Evolutionary conservation across 2,797 vertebrate genomes (phyloP), one percentile per base, ranked within the genome.

Genomic region (Mus minutoides): DNA sequence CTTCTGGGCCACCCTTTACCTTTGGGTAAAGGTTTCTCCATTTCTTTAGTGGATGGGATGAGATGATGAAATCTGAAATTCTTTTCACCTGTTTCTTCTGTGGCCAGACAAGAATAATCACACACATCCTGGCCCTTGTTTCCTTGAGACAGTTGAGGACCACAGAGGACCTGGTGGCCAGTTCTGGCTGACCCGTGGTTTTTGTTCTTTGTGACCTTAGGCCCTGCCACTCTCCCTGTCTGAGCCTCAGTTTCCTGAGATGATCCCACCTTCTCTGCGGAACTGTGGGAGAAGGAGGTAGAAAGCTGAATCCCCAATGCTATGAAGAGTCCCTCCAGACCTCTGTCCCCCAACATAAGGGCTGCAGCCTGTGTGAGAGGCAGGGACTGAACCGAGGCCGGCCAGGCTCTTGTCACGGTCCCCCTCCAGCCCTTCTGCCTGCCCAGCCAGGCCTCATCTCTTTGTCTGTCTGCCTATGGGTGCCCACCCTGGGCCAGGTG

Each of bases 101-200:
- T 84, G 60, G 49, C 24, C 71, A 85, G 84, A 95, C 84, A 52
- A 88, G 54, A 64, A 64, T 96, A 96, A 94, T 97, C 94, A 88
- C 73, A 88, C 73, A 64, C 0, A 29, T 49, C 87, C 40, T 49
- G 9, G 24, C 60, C 29, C 29, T 79, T 85, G 67, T 77, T 60
- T 34, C 56, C 79, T 54, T 49, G 80, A 90, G 92, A 82, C 26
- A 40, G 43, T 24, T 49, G 87, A 71, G 19, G n/a, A 83, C 2
- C 3, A 40, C 76, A 24, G 37, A 82, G 67, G 54, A 84, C 75
- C 75, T 31, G 46, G 49, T 7, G 85, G n/a, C 88, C 46, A 84
- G 56, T 78, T 90, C 84, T 94, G 56, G 26, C 49, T 85, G n/a
- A 69, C 76, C 49, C 13, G 4, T 92, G 52, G 49, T 2, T 1